Evolutionary conservation across 1,140 invertebrate species (phyloP).

Genomic region (Trigoniulus corallinus): DNA sequence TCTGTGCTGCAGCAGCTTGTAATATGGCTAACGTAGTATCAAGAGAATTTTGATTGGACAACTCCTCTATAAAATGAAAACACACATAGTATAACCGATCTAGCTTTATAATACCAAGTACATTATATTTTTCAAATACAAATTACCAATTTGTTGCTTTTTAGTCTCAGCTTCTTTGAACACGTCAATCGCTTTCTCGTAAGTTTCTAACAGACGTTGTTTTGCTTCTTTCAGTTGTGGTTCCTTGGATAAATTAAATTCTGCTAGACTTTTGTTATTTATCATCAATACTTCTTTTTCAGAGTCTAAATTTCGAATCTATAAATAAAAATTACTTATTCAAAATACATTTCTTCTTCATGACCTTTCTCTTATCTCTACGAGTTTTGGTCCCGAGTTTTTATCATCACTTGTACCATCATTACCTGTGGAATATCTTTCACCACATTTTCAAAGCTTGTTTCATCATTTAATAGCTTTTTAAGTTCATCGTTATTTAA

Average conservation of each 20-base stretch:
- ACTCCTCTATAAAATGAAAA: slow-evolving; percentile 36
- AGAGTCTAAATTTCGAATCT: slow-evolving; percentile 57
- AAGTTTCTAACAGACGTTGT: slow-evolving; percentile 44
- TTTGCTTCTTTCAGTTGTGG: slow-evolving; percentile 56
- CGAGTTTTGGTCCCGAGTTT: not conserved
- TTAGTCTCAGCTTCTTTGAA: slow-evolving; percentile 35
- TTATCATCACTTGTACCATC: not conserved
- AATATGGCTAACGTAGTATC: slow-evolving; percentile 66
- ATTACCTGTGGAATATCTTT: slow-evolving; percentile 55
- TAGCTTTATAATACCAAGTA: not conserved
- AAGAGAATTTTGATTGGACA: slow-evolving; percentile 47
- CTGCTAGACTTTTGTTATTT: slow-evolving; percentile 66
- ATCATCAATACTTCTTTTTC: slow-evolving; percentile 72
- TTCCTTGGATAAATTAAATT: slow-evolving; percentile 67
- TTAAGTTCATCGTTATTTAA: slow-evolving; percentile 57
- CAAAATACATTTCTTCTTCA: not conserved
- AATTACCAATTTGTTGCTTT: slow-evolving; percentile 14
- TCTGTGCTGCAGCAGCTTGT: slow-evolving; percentile 66
- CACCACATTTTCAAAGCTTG: slow-evolving; percentile 59
- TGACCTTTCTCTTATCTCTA: not conserved
- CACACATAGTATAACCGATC: slow-evolving; percentile 2
- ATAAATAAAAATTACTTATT: slow-evolving; percentile 16
- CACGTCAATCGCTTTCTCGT: slow-evolving; percentile 45
- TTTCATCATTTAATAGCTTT: slow-evolving; percentile 63
- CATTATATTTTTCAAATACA: slow-evolving; percentile 2